These are phyloP conservation scores for Arctocebus calabarensis DNA, from an alignment of 2,797 vertebrate genomes.

Conservation along the genomic window DNA sequence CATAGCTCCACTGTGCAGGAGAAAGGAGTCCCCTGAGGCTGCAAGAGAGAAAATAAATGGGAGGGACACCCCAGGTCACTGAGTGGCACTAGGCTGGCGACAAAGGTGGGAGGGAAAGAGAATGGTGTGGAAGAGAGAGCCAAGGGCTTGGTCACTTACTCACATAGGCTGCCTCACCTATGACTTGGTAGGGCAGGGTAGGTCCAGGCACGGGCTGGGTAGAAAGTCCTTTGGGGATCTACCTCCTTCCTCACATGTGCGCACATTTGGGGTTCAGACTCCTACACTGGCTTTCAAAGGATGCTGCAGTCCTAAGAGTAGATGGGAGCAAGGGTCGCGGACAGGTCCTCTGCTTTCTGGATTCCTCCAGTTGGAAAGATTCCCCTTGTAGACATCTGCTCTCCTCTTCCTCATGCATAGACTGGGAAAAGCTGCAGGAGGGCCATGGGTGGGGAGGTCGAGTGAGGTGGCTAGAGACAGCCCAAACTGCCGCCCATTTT, in stretches of 20 bases:
- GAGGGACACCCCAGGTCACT: not conserved
- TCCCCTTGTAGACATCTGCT: not conserved
- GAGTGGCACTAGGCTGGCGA: not conserved
- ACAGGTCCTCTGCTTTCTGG: not conserved
- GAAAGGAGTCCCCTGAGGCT: slow-evolving; percentile 28
- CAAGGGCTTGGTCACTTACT: not conserved
- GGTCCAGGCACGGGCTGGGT: not conserved
- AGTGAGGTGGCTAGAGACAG: not conserved
- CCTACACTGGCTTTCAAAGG: not conserved
- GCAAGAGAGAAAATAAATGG: slow-evolving; percentile 20
- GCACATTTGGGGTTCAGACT: not conserved
- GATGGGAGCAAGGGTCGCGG: not conserved
- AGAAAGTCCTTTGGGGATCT: not conserved
- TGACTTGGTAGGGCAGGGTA: not conserved
- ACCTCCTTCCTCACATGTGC: not conserved
- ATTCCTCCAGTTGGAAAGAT: not conserved
- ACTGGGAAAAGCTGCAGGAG: no score
- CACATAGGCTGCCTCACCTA: not conserved
- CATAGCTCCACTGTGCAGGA: slow-evolving; percentile 58
- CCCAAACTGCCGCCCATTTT: not conserved
- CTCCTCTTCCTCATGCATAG: not conserved
- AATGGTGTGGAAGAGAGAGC: not conserved
- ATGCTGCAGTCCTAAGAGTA: not conserved
- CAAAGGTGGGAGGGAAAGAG: not conserved
- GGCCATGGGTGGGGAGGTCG: accelerated